A percentile compares a stretch with the other conserved stretches of the same genome.
Conservation (phyloP, 2,888 invertebrate genomes). For the Dicyrtoma fusca region DNA sequence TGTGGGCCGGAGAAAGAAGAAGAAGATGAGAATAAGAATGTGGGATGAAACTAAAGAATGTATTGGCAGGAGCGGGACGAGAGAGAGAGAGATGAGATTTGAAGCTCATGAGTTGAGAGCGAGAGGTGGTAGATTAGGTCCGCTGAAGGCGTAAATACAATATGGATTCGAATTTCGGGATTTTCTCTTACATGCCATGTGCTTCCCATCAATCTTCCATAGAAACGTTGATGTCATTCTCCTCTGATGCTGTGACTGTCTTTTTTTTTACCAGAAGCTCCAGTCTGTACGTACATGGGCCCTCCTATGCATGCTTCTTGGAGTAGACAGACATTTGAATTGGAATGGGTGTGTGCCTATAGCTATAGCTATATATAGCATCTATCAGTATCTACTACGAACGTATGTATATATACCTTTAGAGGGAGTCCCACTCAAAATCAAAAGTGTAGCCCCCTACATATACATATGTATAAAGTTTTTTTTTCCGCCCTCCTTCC, state of each 20-base stretch:
- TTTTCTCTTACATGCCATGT: slow-evolving; percentile 49
- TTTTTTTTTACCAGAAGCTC: slow-evolving; percentile 35
- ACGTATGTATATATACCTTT: neutral
- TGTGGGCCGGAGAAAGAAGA: neutral
- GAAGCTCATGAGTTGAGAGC: slow-evolving; percentile 14
- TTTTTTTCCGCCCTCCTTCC: slow-evolving; percentile 26
- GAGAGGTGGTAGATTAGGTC: slow-evolving; percentile 43
- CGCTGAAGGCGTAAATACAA: slow-evolving; percentile 44
- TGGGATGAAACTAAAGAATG: slow-evolving; percentile 22
- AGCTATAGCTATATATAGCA: neutral
- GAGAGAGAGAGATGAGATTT: slow-evolving; percentile 33
- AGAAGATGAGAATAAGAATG: slow-evolving; percentile 31
- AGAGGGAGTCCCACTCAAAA: neutral
- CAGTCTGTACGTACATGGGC: neutral
- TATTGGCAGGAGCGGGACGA: slow-evolving; percentile 24
- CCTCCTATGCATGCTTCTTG: neutral
- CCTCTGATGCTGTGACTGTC: slow-evolving; percentile 42
- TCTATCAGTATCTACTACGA: neutral
- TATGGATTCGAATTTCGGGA: slow-evolving; percentile 50
- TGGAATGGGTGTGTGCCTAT: neutral
- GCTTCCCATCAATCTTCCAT: slow-evolving; percentile 54
- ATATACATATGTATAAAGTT: slow-evolving; percentile 3
- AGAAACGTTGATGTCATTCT: slow-evolving; percentile 53
- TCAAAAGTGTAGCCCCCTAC: neutral
- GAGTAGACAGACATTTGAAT: neutral